Evolutionary conservation across 1,140 invertebrate species (phyloP), one percentile per base, ranked within the genome.

Genomic region (Battus philenor): DNA sequence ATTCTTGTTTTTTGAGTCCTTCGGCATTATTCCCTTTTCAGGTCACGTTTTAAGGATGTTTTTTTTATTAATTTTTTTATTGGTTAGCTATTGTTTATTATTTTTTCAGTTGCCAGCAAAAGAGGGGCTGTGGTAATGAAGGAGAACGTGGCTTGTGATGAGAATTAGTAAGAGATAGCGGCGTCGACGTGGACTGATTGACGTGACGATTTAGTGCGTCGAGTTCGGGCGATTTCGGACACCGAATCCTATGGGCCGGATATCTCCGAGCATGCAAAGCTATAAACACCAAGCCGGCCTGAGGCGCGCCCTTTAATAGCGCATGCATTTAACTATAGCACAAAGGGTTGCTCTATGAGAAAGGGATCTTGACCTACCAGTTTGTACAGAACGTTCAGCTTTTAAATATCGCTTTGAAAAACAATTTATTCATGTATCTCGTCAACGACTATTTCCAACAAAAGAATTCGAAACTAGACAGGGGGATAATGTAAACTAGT

Each of bases 291-390:
- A 58, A 58, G 53, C 65, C 56, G 65, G 70, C 62, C 61, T 64
- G 69, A 71, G 59, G 63, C 61, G 59, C 62, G 68, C 80, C 80
- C 76, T 82, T 81, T 76, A 70, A 84, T 79, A 81, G 74, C 68
- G 56, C 65, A 76, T 73, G 76, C 69, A 69, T 76, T 84, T 80
- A 75, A 81, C 77, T 79, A 81, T 69, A 47, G 63, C 64, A 83
- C 79, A 81, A 83, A 81, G 51, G 64, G 65, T 47, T 79, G 71
- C 74, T 84, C 80, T 84, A 84, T 84, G 80, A 84, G 80, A 84
- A 84, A 80, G 68, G 80, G 76, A 82, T 80, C 80, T 80, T 81
- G 80, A 84, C 78, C 78, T 82, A 82, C 78, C 80, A 84, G 80
- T 84, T 82, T 68, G 61, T 76, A 69, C 60, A 64, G 72, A 73